Conservation (phyloP, 1,140 invertebrate genomes). For the Bombus affinis region DNA sequence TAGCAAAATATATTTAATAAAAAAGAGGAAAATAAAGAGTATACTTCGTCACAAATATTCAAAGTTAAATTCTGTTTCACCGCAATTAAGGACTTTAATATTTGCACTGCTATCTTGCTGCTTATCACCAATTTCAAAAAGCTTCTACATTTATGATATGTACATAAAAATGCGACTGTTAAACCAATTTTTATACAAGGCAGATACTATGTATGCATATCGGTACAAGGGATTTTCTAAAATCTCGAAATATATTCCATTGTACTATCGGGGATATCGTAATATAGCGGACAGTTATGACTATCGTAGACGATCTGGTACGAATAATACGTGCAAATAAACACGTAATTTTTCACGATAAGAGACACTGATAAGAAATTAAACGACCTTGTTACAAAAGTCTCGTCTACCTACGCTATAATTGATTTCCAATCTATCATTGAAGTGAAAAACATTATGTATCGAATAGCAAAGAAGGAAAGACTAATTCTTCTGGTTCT, state of each 20-base stretch:
- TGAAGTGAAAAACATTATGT: not conserved
- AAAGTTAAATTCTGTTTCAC: not conserved
- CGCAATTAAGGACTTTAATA: not conserved
- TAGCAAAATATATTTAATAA: not conserved
- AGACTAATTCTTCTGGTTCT: not conserved
- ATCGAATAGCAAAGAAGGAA: not conserved
- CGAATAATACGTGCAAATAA: not conserved
- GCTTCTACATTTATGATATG: not conserved
- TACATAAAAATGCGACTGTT: not conserved
- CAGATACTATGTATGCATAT: not conserved
- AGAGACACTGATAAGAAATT: not conserved
- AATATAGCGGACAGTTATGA: not conserved
- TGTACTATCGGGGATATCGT: not conserved
- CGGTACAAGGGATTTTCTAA: not conserved
- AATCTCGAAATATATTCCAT: not conserved
- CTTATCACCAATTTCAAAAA: not conserved
- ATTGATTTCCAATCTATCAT: not conserved
- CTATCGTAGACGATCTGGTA: not conserved
- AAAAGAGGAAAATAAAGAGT: not conserved
- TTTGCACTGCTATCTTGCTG: not conserved
- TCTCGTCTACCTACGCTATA: not conserved
- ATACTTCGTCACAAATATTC: no score
- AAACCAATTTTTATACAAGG: not conserved
- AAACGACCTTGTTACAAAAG: not conserved
- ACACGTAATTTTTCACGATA: constrained; percentile 8